Evolutionary conservation across 2,113 vertebrate genomes (phyloP).

Genomic region (Xyrauchen texanus): DNA sequence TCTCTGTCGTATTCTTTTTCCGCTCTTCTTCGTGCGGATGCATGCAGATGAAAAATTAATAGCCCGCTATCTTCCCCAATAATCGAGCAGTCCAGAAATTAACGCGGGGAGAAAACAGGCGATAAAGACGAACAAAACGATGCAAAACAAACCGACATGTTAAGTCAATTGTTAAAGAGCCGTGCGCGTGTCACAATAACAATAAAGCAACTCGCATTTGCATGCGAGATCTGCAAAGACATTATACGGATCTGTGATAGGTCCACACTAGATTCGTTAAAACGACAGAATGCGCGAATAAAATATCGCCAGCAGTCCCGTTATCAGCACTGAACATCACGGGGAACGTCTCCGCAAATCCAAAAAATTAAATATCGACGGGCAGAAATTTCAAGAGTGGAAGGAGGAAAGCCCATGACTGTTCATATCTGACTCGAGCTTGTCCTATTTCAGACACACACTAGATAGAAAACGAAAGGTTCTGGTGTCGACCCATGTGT

Average conservation of each 20-base stretch:
- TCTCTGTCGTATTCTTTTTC: constrained; percentile 65
- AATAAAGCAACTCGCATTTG: not conserved
- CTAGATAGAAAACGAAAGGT: constrained; percentile 14
- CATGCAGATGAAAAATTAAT: constrained; percentile 78
- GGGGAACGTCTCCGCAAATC: constrained; percentile 25
- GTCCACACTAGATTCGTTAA: constrained; percentile 8
- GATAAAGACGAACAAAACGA: constrained; percentile 14
- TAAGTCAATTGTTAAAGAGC: not conserved
- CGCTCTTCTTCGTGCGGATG: constrained; percentile 71
- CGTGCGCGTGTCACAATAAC: not conserved
- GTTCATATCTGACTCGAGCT: not conserved
- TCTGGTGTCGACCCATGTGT: constrained; percentile 52
- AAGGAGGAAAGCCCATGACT: not conserved
- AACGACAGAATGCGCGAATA: not conserved
- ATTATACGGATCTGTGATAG: not conserved
- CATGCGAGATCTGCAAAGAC: not conserved
- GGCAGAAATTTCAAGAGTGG: constrained; percentile 7
- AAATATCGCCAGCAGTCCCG: constrained; percentile 44
- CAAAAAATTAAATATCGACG: not conserved
- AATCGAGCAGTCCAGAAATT: not conserved
- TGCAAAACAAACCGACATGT: constrained; percentile 23
- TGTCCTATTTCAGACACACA: not conserved
- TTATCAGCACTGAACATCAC: constrained; percentile 21
- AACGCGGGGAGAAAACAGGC: constrained; percentile 19
- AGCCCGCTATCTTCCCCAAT: constrained; percentile 62